Percentiles rank a stretch among this genome's conserved stretches.
Conservation (phyloP, 2,888 invertebrate species). For the Lapara coniferarum region DNA sequence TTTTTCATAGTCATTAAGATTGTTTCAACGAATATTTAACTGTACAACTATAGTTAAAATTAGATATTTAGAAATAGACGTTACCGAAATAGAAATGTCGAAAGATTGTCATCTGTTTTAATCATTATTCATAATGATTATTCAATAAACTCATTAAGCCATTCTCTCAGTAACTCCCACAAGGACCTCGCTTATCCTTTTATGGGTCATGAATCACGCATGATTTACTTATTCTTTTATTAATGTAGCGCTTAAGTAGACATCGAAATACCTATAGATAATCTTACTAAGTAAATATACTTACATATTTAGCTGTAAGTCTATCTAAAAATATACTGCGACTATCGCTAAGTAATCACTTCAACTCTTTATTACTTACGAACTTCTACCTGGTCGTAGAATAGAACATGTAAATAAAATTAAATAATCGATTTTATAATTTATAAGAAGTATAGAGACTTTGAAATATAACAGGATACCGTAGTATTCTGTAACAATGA, state of each 20-base stretch:
- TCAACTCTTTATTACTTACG: slow-evolving; percentile 52
- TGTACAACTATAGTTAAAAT: neutral
- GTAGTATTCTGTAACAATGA: slow-evolving; percentile 11
- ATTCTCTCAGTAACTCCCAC: slow-evolving; percentile 38
- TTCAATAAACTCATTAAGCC: neutral
- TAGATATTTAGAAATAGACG: slow-evolving; percentile 7
- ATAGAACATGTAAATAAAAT: slow-evolving; percentile 77
- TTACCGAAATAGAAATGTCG: slow-evolving; percentile 65
- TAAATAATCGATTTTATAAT: slow-evolving; percentile 78
- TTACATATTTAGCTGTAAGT: slow-evolving; percentile 36
- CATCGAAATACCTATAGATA: slow-evolving; percentile 55
- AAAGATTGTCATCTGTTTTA: slow-evolving; percentile 76
- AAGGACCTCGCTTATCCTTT: slow-evolving; percentile 52
- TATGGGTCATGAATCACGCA: slow-evolving; percentile 33
- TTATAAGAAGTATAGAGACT: slow-evolving; percentile 61
- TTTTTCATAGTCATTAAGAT: neutral
- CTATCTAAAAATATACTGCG: slow-evolving; percentile 48
- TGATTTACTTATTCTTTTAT: slow-evolving; percentile 42
- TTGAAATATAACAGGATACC: slow-evolving; percentile 34
- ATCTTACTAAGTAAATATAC: slow-evolving; percentile 46
- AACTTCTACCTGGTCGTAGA: slow-evolving; percentile 73
- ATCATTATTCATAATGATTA: slow-evolving; percentile 35
- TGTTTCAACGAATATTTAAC: slow-evolving; percentile 8
- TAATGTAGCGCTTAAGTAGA: slow-evolving; percentile 59
- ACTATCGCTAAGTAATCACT: slow-evolving; percentile 50